Base-by-base conservation (phyloP, 2,888 invertebrate species). In the Pollenia amentaria region DNA sequence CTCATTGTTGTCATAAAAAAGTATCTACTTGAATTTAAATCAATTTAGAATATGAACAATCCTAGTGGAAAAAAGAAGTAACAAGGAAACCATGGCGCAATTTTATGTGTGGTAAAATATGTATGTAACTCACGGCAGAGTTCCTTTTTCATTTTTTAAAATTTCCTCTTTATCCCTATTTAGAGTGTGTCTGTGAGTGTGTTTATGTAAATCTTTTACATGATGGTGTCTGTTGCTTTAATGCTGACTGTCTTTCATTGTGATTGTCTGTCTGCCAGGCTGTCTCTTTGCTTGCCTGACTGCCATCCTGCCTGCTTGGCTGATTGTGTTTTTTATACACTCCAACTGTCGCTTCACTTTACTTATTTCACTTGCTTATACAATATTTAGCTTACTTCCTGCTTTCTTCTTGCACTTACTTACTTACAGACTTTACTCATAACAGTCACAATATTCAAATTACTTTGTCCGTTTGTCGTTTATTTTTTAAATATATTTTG, bases 1-100 rank as follows among this genome's bases (percentile, higher is more conserved):
- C 84, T 87, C 87, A 80, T 80, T 87, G 80, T 84, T 84, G 84
- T 84, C 87, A 84, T 81, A 84, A 84, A 81, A 77, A 70, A 57
- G 18, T 46, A 87, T 84, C 87, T 73, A 87, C 87, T 87, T 87
- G 87, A 87, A 87, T 87, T 87, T 87, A 87, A 87, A 87, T 87
- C 87, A 87, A 87, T 84, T 87, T 87, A 87, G 84, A 84, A 81
- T 87, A 87, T 87, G 84, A 84, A 87, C 80, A 87, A 77, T 87
- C 69, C 73, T 57, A 53, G 55, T 42, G 67, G 29, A 29, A 29
- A 29, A 29, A 29, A 29, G 76, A 80, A 55, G 72, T 69, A 81
- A 80, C 67, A 67, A 69, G 73, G 21, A 73, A 73, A 44, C 62
- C 67, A 77, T 62, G 62, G 73, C 76, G 55, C 48, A 67, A 73